Base-by-base conservation (phyloP, 64 coral and sea anemone species). In the Montipora efflorescens region DNA sequence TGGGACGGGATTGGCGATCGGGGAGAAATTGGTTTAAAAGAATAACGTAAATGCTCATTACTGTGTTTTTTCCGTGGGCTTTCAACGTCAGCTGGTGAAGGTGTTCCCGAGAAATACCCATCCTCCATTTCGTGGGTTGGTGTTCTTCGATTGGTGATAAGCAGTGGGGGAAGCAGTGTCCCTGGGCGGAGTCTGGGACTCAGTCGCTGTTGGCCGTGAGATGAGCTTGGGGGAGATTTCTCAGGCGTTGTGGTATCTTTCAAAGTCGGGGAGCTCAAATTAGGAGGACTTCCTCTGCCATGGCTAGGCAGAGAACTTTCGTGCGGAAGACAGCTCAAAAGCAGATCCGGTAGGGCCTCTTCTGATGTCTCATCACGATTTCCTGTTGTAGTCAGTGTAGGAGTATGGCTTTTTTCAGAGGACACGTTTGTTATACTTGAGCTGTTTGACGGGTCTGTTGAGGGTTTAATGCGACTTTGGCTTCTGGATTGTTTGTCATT, bases 141-240 rank as follows among this genome's bases (percentile, higher is more conserved):
- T 80, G 87, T 45, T 51, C 72, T 58, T 47, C 74, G 23, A 18
- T 77, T 74, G 47, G 69, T 73, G 68, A 92, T 89, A 12, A 47
- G 77, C 62, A 98, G 81, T 64, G 96, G 96, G 3, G 96, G 96
- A 14, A 98, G 84, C 50, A 95, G 81, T 7, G 85, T 67, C 5
- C 18, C 82, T 4, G 84, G 81, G 13, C 87, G 80, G 0, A 62
- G 46, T 66, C 84, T 96, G 28, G 87, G 69, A 73, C 44, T 90
- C 15, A 43, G 6, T 83, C 81, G 81, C 59, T 83, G 58, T 80
- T 90, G 69, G 21, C 79, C 10, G 70, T 47, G 79, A 47, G 51
- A 66, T 67, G 78, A 18, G 82, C 83, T 75, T 79, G 78, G 7
- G 77, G 87, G 12, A 0, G 55, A 18, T 43, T 48, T 23, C 16